Evolutionary conservation across 2,888 invertebrate genomes (phyloP), one percentile per base, ranked within the genome.

Genomic region (Pyrochroa serraticornis): DNA sequence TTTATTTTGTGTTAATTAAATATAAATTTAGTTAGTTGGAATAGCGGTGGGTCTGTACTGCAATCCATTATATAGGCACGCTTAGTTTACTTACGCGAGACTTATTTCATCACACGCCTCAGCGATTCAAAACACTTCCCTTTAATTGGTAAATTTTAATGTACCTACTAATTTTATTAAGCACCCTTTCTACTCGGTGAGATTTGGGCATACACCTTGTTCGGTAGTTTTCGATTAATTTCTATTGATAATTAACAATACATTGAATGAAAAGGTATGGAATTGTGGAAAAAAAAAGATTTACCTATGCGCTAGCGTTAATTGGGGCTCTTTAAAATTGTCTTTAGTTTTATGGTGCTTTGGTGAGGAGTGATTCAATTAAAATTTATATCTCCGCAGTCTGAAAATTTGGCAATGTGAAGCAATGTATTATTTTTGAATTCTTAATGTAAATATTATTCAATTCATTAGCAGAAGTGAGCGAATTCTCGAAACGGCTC

Each of bases 401-500:
- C 56, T 53, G 59, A 65, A 63, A 61, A 58, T 57, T 61, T 50
- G 65, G 51, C 54, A 55, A 56, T 56, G 60, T 62, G 54, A 58
- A 53, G 63, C 64, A 59, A 64, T 66, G 66, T 67, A 69, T 69
- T 66, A 68, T 69, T 72, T 73, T 71, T 69, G 65, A 68, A 72
- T 71, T 69, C 67, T 69, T 72, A 71, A 73, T 73, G 71, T 69
- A 70, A 72, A 74, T 72, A 72, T 73, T 72, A 73, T 73, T 72
- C 71, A 74, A 73, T 74, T 73, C 70, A 71, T 75, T 73, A 71
- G 63, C 65, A 63, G 67, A 70, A 70, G 70, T 71, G 71, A 70
- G 71, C 65, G 68, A 71, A 69, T 69, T 65, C 67, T 65, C 66
- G 62, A 68, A 75, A 75, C 71, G 71, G 64, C 68, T 72, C 74